Base-by-base conservation (phyloP, 2,888 invertebrate genomes). In the Ectobius pallidus region DNA sequence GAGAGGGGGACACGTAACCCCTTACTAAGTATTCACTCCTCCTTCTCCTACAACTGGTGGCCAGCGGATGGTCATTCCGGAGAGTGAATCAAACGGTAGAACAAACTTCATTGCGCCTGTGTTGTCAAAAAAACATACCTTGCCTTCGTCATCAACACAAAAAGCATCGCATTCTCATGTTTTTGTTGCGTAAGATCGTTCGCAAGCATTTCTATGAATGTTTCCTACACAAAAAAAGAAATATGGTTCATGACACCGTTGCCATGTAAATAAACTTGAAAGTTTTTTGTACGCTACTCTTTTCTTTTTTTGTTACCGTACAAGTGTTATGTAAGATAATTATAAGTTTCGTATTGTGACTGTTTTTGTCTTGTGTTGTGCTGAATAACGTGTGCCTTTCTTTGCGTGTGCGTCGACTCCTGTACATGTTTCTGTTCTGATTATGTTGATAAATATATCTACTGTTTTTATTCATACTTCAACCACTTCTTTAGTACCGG, bases 11-110 rank as follows among this genome's bases (percentile, higher is more conserved):
- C 32, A 46, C 46, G n/a, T 2, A 65, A 16, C 44, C 30, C 27
- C 65, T 44, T 58, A 32, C 58, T 30, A 58, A 32, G 27, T 58
- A 58, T 32, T 58, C 58, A 58, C 30, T 58, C 30, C 65, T 39
- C 27, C 9, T 61, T 46, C 27, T 65, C 65, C 30, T 39, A 18
- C 63, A 42, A 11, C 42, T 16, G 22, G 39, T 63, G 63, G 32
- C 32, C 30, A 61, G 27, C 32, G 16, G 20, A 20, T 61, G 32
- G 46, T 65, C 65, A 65, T 46, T 65, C 44, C 27, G 3, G 22
- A 7, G 44, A 65, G 65, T 65, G 65, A 44, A 18, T 65, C 65
- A 27, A 65, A n/a, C 16, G 46, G 22, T 30, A 22, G 44, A 44
- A 18, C n/a, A 46, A 3, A 22, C 65, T 2, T 46, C 20, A n/a